Evolutionary conservation across 2,888 invertebrate species (phyloP).

Genomic region (Scaptomyza reducta): DNA sequence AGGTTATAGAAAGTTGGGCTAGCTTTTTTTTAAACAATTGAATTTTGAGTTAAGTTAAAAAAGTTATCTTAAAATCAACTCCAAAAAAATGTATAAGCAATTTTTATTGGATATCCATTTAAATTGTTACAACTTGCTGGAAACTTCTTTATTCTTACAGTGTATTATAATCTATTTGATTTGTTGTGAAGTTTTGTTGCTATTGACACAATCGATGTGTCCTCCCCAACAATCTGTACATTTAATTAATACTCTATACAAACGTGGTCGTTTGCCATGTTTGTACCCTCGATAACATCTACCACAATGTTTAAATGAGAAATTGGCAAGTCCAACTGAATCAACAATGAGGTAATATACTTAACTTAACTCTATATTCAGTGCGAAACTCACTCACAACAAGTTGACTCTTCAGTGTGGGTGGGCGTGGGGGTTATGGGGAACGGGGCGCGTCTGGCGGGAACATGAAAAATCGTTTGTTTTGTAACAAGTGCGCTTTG

Average conservation of each 20-base stretch:
- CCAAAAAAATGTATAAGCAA: too few species aligned
- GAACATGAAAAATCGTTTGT: slow-evolving; percentile 71
- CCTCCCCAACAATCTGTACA: neutral
- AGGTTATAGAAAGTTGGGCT: too few species aligned
- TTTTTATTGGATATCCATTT: too few species aligned
- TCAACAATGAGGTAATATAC: slow-evolving; percentile 72
- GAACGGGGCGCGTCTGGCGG: neutral
- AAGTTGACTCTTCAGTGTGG: neutral
- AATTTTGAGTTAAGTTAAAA: too few species aligned
- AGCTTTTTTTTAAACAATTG: too few species aligned
- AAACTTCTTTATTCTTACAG: neutral
- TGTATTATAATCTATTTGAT: neutral
- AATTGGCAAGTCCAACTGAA: slow-evolving; percentile 52
- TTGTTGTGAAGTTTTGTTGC: neutral
- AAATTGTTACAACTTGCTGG: too few species aligned
- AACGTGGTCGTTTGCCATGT: neutral
- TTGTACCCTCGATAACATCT: slow-evolving; percentile 12
- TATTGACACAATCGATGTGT: neutral
- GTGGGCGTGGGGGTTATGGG: neutral
- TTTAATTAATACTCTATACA: slow-evolving; percentile 2
- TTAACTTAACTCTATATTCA: slow-evolving; percentile 29
- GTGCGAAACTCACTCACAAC: slow-evolving; percentile 26
- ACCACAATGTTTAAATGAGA: slow-evolving; percentile 23
- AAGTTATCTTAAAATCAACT: too few species aligned
- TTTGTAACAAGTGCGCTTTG: slow-evolving; percentile 66